Percentiles rank a stretch among this genome's conserved stretches.
These are phyloP conservation scores for Fringilla coelebs DNA, from an alignment of 2,797 vertebrate genomes.

Conservation along the genomic window DNA sequence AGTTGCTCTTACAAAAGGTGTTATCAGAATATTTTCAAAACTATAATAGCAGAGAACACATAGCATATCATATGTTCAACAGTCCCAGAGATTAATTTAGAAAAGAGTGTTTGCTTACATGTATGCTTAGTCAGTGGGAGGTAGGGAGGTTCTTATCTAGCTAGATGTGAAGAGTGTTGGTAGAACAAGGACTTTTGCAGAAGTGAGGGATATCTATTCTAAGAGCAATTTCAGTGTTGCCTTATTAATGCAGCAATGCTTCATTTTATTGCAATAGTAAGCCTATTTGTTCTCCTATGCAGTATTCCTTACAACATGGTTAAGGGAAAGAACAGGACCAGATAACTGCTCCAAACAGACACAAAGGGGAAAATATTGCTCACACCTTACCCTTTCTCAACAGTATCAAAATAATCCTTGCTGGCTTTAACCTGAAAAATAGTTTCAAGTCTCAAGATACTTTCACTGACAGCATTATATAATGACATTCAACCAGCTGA, in stretches of 20 bases:
- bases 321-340: background rate
- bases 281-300: background rate
- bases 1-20: background rate
- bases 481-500: background rate
- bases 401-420: background rate
- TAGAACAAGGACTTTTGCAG: background rate
- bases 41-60: background rate
- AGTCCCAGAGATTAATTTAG: background rate
- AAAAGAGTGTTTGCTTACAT: background rate
- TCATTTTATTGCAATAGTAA: background rate
- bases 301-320: background rate
- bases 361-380: background rate
- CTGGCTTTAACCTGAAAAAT: background rate
- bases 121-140: background rate
- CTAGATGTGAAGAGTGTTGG: background rate
- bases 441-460: background rate
- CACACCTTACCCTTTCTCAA: background rate
- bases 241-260: background rate
- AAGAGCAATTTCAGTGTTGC: background rate
- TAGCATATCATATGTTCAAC: background rate
- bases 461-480: background rate
- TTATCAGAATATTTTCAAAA: background rate
- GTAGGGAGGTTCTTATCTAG: background rate
- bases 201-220: background rate
- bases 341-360: background rate